Conservation (phyloP, 2,797 vertebrate species). For the Catamblyrhynchus diadema region DNA sequence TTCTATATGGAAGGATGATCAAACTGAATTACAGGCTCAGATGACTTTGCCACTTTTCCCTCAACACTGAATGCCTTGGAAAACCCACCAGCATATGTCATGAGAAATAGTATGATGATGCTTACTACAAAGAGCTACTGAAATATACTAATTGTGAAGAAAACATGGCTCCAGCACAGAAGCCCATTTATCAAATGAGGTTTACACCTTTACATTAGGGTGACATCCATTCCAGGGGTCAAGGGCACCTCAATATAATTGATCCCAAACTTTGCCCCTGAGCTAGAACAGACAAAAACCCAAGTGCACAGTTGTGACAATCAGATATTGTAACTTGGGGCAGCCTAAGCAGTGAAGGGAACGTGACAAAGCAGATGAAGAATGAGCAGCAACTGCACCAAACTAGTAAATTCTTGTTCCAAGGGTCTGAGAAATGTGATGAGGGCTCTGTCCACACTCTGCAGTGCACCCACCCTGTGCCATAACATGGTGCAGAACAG, state of each 20-base stretch:
- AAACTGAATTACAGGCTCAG: not conserved
- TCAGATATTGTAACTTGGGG: not conserved
- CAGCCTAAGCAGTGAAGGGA: not conserved
- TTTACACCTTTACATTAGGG: not conserved
- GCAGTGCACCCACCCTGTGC: not conserved
- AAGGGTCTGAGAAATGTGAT: not conserved
- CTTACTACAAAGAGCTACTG: not conserved
- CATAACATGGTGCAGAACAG: rapidly evolving
- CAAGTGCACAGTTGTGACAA: not conserved
- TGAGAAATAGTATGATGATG: not conserved
- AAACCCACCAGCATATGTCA: not conserved
- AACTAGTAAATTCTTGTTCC: not conserved
- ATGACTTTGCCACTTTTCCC: not conserved
- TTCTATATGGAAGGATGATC: not conserved
- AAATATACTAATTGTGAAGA: not conserved
- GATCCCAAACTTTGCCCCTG: not conserved
- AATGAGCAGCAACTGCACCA: not conserved
- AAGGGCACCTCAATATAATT: not conserved
- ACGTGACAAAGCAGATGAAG: not conserved
- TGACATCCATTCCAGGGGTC: not conserved
- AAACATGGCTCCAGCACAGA: not conserved
- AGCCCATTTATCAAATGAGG: not conserved
- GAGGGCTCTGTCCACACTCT: not conserved
- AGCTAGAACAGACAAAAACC: not conserved
- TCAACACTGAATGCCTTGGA: not conserved